These are phyloP conservation scores for Boulengeromyrus knoepffleri DNA, from an alignment of 2,113 vertebrate species.

Conservation along the genomic window DNA sequence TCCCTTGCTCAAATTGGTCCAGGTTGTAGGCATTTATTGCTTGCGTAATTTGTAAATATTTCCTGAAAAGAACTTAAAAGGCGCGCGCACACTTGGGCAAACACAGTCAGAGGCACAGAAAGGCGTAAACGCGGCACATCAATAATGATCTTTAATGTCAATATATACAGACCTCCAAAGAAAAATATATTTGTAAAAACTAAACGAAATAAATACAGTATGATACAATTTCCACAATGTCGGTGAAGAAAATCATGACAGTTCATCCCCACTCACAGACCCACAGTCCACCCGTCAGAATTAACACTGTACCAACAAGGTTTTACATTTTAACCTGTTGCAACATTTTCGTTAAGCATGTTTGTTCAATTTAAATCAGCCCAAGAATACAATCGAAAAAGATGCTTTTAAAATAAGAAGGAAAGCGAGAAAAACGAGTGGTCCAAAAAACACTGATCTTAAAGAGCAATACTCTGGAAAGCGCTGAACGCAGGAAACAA, in stretches of 20 bases:
- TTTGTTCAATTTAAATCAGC: conserved; percentile 2
- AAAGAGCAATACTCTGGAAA: neutral
- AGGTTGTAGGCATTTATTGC: neutral
- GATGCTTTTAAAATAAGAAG: neutral
- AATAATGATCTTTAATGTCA: conserved; percentile 86
- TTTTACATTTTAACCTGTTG: conserved; percentile 38
- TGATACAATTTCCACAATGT: conserved; percentile 88
- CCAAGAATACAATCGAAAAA: conserved; percentile 11
- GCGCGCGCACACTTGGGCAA: neutral
- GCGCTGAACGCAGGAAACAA: neutral
- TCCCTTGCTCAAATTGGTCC: neutral
- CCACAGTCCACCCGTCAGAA: conserved; percentile 11
- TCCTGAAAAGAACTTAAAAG: neutral
- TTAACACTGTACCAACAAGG: conserved; percentile 18
- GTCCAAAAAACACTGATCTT: neutral
- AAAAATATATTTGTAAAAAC: conserved; percentile 85
- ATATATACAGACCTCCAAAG: conserved; percentile 87
- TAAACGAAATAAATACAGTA: conserved; percentile 94
- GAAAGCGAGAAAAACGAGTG: neutral
- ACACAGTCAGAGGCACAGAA: conserved; percentile 4
- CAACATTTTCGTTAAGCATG: neutral
- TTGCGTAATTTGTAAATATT: neutral
- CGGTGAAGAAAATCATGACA: conserved; percentile 50
- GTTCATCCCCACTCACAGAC: neutral
- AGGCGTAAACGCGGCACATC: conserved; percentile 45